A percentile compares a stretch with the other conserved stretches of the same genome.
Evolutionary conservation across 1,140 invertebrate species (phyloP).

Genomic region (Drosophila triauraria): DNA sequence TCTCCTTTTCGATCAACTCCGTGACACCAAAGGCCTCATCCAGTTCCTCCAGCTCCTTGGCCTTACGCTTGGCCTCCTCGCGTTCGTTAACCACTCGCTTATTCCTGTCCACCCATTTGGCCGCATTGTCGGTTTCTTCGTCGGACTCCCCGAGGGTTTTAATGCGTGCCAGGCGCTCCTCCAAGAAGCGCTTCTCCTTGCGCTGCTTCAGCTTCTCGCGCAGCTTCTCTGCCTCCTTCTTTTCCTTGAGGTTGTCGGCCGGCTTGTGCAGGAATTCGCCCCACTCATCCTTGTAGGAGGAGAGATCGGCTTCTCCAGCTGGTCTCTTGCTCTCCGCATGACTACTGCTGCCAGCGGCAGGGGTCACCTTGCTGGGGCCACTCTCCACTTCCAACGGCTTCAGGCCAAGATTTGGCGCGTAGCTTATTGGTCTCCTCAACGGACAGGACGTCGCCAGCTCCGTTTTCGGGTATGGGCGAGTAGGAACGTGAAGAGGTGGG

Average conservation of each 20-base stretch:
- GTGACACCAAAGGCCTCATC: constrained; percentile 97
- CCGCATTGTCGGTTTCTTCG: constrained; percentile 91
- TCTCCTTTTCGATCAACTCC: constrained; percentile 92
- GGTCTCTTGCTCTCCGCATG: constrained; percentile 50
- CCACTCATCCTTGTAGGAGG: constrained; percentile 91
- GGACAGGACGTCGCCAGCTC: constrained; percentile 89
- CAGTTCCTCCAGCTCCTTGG: constrained; percentile 96
- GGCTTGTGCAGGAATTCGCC: constrained; percentile 97
- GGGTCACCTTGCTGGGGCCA: constrained; percentile 63
- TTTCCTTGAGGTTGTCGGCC: constrained; percentile 92
- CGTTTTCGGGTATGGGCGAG: constrained; percentile 82
- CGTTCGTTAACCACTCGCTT: constrained; percentile 92
- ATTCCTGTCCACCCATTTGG: constrained; percentile 93
- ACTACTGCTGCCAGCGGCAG: constrained; percentile 33
- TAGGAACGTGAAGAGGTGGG: constrained; percentile 40
- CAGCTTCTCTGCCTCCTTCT: constrained; percentile 92
- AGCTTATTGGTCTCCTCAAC: constrained; percentile 97
- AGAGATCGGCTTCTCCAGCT: constrained; percentile 84
- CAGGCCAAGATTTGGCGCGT: constrained; percentile 95
- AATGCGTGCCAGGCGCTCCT: constrained; percentile 88
- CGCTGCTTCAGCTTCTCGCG: constrained; percentile 91
- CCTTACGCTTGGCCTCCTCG: constrained; percentile 94
- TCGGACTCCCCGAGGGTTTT: constrained; percentile 91
- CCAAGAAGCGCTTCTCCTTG: constrained; percentile 93
- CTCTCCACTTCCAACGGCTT: constrained; percentile 93